phyloP scores from a whole-genome alignment of 1,140 invertebrate genomes.

The Agraylea sexmaculata region DNA sequence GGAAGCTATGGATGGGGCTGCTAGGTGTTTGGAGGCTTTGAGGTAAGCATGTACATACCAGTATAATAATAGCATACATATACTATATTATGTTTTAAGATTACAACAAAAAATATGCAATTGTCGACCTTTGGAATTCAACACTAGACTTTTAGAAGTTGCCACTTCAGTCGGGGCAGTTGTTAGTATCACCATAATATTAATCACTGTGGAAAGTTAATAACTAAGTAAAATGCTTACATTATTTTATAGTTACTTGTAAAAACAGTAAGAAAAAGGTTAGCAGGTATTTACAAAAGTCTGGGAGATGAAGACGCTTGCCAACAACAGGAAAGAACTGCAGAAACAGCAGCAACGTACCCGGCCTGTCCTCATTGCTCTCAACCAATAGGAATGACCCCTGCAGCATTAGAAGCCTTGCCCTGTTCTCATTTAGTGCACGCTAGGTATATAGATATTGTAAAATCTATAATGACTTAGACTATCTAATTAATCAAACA shows the following conservation, averaged over 20 bases:
- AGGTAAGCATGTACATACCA: conserved; percentile 30
- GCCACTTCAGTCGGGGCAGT: conserved; percentile 62
- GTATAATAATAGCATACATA: neutral
- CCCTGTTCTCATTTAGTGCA: conserved; percentile 78
- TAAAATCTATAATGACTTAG: too few species aligned
- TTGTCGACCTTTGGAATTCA: conserved; percentile 71
- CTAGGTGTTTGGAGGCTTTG: conserved; percentile 62
- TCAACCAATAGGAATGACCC: conserved; percentile 49
- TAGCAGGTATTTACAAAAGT: conserved; percentile 65
- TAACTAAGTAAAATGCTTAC: too few species aligned
- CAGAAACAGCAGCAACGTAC: conserved; percentile 59
- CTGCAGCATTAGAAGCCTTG: conserved; percentile 62
- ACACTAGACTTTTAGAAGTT: conserved; percentile 65
- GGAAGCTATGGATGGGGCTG: conserved; percentile 78
- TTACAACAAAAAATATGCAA: conserved; percentile 73
- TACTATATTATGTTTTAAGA: conserved; percentile 3
- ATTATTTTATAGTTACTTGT: conserved; percentile 56
- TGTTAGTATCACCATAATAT: too few species aligned
- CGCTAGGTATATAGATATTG: conserved; percentile 68
- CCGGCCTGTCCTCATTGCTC: conserved; percentile 66
- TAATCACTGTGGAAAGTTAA: too few species aligned
- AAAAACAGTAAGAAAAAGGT: conserved; percentile 57
- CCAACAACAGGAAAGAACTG: conserved; percentile 57
- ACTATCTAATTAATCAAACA: neutral
- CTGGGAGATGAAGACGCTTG: conserved; percentile 70